phyloP scores from a whole-genome alignment of 2,888 invertebrate genomes.

The Gibbula magus region DNA sequence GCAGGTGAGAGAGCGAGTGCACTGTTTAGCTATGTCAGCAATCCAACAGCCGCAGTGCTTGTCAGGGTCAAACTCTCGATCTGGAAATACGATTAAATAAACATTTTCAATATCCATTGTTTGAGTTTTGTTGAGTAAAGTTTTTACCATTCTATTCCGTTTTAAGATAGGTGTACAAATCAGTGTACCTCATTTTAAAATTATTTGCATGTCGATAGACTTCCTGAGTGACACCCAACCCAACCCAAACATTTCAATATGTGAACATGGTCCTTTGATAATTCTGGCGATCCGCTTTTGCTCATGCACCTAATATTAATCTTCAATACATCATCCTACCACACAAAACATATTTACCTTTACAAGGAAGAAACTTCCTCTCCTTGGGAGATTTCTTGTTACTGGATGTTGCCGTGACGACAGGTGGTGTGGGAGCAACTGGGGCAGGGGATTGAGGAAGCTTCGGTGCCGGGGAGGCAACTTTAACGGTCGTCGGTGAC shows the following conservation, averaged over 20 bases:
- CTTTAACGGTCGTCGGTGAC: slow-evolving; percentile 37
- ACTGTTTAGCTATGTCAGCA: slow-evolving; percentile 82
- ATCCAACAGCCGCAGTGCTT: slow-evolving; percentile 87
- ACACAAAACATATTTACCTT: slow-evolving; percentile 49
- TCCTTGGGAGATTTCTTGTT: slow-evolving; percentile 40
- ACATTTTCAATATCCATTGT: neutral
- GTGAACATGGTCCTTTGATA: too few relatives aligned
- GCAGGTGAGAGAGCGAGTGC: slow-evolving; percentile 86
- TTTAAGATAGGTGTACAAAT: too few relatives aligned
- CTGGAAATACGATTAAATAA: slow-evolving; percentile 59
- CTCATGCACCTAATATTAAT: neutral
- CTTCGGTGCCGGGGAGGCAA: slow-evolving; percentile 5
- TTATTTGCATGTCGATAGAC: too few relatives aligned
- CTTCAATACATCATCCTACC: neutral
- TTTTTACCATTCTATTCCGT: too few relatives aligned
- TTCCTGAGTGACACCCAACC: too few relatives aligned
- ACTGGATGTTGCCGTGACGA: slow-evolving; percentile 29
- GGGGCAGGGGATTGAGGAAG: neutral
- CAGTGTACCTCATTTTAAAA: too few relatives aligned
- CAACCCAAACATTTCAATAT: too few relatives aligned
- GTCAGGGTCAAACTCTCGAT: slow-evolving; percentile 87
- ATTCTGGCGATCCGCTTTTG: too few relatives aligned
- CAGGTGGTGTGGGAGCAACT: slow-evolving; percentile 12
- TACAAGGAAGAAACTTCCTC: slow-evolving; percentile 61
- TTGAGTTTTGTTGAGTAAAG: too few relatives aligned